phyloP scores from a whole-genome alignment of 2,888 invertebrate genomes.

The Coecobrya sp. region DNA sequence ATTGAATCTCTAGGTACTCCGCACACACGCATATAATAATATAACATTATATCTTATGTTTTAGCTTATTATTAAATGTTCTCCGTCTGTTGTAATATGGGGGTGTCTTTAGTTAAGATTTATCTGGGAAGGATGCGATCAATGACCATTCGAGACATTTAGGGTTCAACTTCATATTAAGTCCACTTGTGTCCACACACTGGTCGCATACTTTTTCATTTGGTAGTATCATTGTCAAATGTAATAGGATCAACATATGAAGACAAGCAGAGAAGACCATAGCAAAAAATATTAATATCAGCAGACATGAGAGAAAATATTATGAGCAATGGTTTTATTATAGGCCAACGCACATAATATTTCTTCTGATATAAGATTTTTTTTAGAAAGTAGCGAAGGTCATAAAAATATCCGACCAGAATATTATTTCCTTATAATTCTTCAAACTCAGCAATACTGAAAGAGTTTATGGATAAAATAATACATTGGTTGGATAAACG shows the following conservation, averaged over 20 bases:
- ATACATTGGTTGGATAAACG: neutral
- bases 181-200: conserved; percentile 76
- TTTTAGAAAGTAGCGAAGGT: conserved; percentile 46
- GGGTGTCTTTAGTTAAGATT: conserved; percentile 68
- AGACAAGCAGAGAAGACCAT: neutral
- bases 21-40: neutral
- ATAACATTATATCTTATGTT: neutral
- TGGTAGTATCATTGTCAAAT: conserved; percentile 57
- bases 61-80: conserved; percentile 1
- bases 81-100: neutral
- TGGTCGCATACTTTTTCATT: conserved; percentile 58
- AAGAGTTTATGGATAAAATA: conserved; percentile 18
- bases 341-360: conserved; percentile 33
- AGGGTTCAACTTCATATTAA: conserved; percentile 69
- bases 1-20: conserved; percentile 18
- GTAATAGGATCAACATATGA: conserved; percentile 63
- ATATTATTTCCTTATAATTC: conserved; percentile 76
- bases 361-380: conserved; percentile 25
- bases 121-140: conserved; percentile 74
- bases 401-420: conserved; percentile 65
- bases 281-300: neutral
- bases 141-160: conserved; percentile 45
- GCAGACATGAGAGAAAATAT: conserved; percentile 17
- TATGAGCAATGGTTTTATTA: conserved; percentile 53
- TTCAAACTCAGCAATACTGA: conserved; percentile 73